phyloP scores from a whole-genome alignment of 1,140 invertebrate species.

The Forficula auricularia region DNA sequence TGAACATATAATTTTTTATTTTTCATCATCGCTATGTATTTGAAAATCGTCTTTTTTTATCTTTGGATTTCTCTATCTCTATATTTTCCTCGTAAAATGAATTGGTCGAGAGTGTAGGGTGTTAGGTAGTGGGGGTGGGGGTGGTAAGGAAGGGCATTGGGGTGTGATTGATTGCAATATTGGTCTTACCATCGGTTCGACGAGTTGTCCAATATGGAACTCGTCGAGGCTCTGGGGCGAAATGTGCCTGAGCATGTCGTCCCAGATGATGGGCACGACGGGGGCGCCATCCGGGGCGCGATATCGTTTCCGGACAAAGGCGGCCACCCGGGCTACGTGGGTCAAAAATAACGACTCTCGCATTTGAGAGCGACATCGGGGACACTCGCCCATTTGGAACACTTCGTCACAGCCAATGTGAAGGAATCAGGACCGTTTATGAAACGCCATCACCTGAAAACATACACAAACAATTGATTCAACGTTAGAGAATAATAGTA shows the following conservation, averaged over 20 bases:
- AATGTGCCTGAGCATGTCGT: slow-evolving; percentile 73
- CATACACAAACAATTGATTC: no score
- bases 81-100: no score
- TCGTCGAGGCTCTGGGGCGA: slow-evolving; percentile 24
- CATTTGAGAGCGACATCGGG: slow-evolving; percentile 21
- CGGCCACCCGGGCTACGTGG: slow-evolving; percentile 26
- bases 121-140: no score
- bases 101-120: no score
- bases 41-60: no score
- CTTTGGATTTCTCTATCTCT: no score
- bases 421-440: slow-evolving; percentile 27
- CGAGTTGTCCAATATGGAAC: slow-evolving; percentile 42
- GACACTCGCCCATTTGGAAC: slow-evolving; percentile 31
- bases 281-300: slow-evolving; percentile 15
- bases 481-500: no score
- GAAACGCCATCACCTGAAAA: slow-evolving; percentile 36
- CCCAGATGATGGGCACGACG: slow-evolving; percentile 69
- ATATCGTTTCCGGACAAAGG: slow-evolving; percentile 25
- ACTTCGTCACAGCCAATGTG: slow-evolving; percentile 47
- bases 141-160: no score
- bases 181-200: slow-evolving; percentile 71
- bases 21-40: no score
- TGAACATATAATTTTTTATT: no score
- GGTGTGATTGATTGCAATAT: no score
- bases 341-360: slow-evolving; percentile 24